Conservation (phyloP, 2,113 vertebrate genomes). For the Solenodon paradoxus region DNA sequence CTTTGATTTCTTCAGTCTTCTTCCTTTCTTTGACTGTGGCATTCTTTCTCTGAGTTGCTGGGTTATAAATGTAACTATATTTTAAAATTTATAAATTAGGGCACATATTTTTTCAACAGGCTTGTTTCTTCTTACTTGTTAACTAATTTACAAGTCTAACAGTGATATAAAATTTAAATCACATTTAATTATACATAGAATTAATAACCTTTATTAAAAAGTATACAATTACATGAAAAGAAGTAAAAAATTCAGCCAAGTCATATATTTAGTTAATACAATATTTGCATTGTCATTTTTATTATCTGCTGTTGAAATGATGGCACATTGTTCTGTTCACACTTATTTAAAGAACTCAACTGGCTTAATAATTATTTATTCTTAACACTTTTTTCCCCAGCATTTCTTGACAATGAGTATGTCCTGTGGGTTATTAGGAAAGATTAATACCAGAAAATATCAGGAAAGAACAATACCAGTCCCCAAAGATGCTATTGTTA, state of each 20-base stretch:
- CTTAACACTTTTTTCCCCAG: background rate
- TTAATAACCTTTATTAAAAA: background rate
- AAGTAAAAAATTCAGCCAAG: slow-evolving; percentile 40
- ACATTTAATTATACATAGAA: slow-evolving; percentile 33
- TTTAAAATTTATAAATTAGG: slow-evolving; percentile 2
- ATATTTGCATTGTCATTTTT: slow-evolving; percentile 46
- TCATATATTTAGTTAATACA: background rate
- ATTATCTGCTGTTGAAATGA: slow-evolving; percentile 50
- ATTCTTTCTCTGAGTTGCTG: background rate
- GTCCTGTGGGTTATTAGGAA: slow-evolving; percentile 40
- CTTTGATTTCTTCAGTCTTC: background rate
- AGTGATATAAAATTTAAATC: slow-evolving; percentile 12
- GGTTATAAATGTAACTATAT: slow-evolving; percentile 21
- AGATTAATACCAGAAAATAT: slow-evolving; percentile 43
- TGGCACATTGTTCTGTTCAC: background rate
- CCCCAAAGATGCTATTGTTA: slow-evolving; percentile 41
- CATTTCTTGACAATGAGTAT: slow-evolving; percentile 44
- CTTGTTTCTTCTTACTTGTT: slow-evolving; percentile 20
- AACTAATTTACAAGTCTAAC: background rate
- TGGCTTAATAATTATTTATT: slow-evolving; percentile 60
- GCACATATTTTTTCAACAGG: background rate
- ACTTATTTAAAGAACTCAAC: slow-evolving; percentile 36
- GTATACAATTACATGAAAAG: background rate
- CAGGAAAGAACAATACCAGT: slow-evolving; percentile 14
- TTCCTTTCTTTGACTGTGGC: slow-evolving; percentile 6